Evolutionary conservation across 2,888 invertebrate species (phyloP).

Genomic region (Reticulitermes lucifugus): DNA sequence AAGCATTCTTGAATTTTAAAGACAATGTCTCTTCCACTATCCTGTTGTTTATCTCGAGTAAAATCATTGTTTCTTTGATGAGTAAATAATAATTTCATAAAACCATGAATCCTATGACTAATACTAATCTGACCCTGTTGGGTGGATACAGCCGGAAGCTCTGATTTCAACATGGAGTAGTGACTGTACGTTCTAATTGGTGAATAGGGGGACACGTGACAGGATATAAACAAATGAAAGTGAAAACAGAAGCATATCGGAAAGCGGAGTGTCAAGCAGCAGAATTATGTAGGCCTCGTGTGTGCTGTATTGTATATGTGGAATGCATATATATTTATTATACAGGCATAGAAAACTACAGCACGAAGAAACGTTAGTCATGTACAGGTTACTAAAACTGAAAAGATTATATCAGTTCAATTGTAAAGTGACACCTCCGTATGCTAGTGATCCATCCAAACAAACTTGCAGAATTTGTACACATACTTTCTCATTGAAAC

Average conservation of each 20-base stretch:
- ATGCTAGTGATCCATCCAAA: conserved; percentile 43
- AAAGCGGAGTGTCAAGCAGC: conserved; percentile 54
- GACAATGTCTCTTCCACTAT: conserved; percentile 97
- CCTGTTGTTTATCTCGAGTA: conserved; percentile 99
- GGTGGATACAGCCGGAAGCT: conserved; percentile 52
- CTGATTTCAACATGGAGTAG: conserved; percentile 47
- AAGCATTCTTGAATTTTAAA: conserved; percentile 95
- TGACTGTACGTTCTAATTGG: conserved; percentile 41
- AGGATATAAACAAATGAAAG: conserved; percentile 33
- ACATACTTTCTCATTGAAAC: conserved; percentile 52
- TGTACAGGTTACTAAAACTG: conserved; percentile 59
- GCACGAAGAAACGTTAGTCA: conserved; percentile 58
- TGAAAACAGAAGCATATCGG: conserved; percentile 54
- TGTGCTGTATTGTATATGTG: neutral
- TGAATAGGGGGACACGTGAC: conserved; percentile 46
- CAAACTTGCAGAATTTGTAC: conserved; percentile 60
- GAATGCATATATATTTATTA: neutral
- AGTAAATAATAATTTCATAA: conserved; percentile 42
- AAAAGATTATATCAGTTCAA: conserved; percentile 56
- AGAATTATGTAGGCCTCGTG: neutral
- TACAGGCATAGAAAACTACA: neutral
- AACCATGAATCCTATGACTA: conserved; percentile 51
- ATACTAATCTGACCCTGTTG: conserved; percentile 48
- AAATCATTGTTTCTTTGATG: conserved; percentile 80
- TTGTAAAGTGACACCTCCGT: conserved; percentile 56